Conservation (phyloP, 1,140 invertebrate species). For the Trichomalopsis sarcophagae region DNA sequence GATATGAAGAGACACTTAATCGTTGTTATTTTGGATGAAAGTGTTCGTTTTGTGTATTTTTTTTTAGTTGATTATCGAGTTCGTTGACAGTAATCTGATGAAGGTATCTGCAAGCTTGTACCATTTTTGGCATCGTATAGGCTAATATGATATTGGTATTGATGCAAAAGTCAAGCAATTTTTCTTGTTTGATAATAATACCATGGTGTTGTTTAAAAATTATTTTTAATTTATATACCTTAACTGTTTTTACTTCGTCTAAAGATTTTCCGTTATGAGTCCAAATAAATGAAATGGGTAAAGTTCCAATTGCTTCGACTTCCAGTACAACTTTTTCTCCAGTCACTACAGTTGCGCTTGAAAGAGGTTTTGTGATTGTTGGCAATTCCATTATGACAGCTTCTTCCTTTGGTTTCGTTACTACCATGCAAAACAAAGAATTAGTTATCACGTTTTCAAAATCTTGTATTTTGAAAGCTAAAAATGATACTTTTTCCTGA, state of each 20-base stretch:
- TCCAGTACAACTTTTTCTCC: conserved; percentile 82
- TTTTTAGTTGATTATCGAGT: too few species aligned
- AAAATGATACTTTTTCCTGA: too few species aligned
- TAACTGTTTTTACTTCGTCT: conserved; percentile 74
- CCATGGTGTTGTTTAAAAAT: too few species aligned
- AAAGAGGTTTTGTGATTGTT: conserved; percentile 75
- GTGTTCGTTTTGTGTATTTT: too few species aligned
- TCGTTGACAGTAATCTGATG: background rate
- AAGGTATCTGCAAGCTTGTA: background rate
- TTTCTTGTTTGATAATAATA: too few species aligned
- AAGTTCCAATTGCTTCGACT: conserved; percentile 79
- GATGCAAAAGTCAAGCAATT: too few species aligned
- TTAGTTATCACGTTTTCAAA: background rate
- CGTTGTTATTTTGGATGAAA: background rate
- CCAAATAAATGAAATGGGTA: conserved; percentile 80
- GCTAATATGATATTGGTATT: too few species aligned
- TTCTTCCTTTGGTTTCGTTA: background rate
- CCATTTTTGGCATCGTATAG: too few species aligned
- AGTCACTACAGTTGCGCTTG: conserved; percentile 79
- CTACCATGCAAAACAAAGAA: conserved; percentile 28
- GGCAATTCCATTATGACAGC: conserved; percentile 71
- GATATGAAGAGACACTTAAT: background rate
- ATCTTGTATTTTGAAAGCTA: background rate
- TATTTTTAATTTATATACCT: conserved; percentile 65
- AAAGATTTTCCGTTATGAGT: conserved; percentile 81